These are phyloP conservation scores for Meteorus sp. DNA, from an alignment of 1,140 invertebrate species.

Conservation along the genomic window DNA sequence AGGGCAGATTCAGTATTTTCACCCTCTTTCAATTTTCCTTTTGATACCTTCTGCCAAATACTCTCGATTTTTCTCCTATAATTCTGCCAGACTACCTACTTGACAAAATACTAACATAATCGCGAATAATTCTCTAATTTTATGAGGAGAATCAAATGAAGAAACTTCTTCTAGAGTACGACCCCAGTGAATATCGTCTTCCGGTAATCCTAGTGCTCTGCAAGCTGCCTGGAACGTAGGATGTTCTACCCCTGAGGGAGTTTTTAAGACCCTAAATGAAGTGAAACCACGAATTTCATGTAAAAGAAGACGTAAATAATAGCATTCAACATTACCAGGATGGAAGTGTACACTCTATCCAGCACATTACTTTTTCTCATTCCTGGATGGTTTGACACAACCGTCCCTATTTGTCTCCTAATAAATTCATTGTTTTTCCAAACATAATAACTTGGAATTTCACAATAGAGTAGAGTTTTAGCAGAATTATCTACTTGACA, in stretches of 20 bases:
- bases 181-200: constrained; percentile 45
- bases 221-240: constrained; percentile 42
- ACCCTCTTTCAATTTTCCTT: neutral
- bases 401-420: constrained; percentile 33
- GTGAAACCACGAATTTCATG: constrained; percentile 48
- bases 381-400: constrained; percentile 28
- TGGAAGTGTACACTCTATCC: constrained; percentile 48
- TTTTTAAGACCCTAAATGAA: constrained; percentile 47
- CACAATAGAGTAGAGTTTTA: neutral
- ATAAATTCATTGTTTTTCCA: constrained; percentile 3
- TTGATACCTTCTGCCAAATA: neutral
- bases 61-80: constrained; percentile 12
- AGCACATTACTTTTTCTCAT: constrained; percentile 39
- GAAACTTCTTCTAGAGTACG: constrained; percentile 10
- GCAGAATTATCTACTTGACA: constrained; percentile 31
- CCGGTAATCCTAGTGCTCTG: constrained; percentile 35
- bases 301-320: constrained; percentile 52
- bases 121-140: constrained; percentile 23
- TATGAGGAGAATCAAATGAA: constrained; percentile 19
- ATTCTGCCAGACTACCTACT: constrained; percentile 5
- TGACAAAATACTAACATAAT: constrained; percentile 26
- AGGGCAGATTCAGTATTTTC: neutral
- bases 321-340: constrained; percentile 48
- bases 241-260: constrained; percentile 38
- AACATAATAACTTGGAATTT: constrained; percentile 2